Evolutionary conservation across 2,888 invertebrate species (phyloP), one percentile per base, ranked within the genome.

Genomic region (Rosalia funebris): DNA sequence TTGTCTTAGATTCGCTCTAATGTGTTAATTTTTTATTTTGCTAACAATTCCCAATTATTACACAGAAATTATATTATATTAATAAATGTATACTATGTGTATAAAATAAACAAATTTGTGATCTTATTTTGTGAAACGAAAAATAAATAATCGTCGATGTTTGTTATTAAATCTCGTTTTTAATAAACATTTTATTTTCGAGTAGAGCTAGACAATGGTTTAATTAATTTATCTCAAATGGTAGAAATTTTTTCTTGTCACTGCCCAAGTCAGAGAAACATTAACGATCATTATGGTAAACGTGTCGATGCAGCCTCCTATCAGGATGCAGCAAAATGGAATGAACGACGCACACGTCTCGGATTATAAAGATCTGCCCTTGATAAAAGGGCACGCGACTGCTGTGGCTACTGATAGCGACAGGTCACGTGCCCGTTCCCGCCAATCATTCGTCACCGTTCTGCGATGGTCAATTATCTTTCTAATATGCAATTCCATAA

Each of bases 391-490:
- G 66, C 80, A 79, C 80, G 80, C 79, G 80, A 71, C 77, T 70
- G 65, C 77, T 79, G 80, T 68, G 79, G 78, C 78, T 72, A 77
- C 79, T 78, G 80, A 80, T 80, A 80, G 72, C 71, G 79, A 78
- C 78, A 75, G 78, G 75, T 77, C 80, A 79, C 79, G 80, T 80
- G 80, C 67, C 77, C 52, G 42, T n/a, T n/a, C n/a, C n/a, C n/a
- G n/a, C n/a, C n/a, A n/a, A 16, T 58, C 60, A 56, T 55, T 55
- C 54, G 10, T 11, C 34, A n/a, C 10, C 10, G 11, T 34, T 34
- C 10, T 25, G 4, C 25, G 4, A 5, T 7, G 3, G 25, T 5
- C 7, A 7, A 25, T 7, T 3, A 25, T 25, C 25, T 3, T 7
- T 25, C 25, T 25, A 25, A 25, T 25, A 25, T 25, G 25, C 25